Evolutionary conservation across 2,888 invertebrate genomes (phyloP).

Genomic region (Notodonta ziczac): DNA sequence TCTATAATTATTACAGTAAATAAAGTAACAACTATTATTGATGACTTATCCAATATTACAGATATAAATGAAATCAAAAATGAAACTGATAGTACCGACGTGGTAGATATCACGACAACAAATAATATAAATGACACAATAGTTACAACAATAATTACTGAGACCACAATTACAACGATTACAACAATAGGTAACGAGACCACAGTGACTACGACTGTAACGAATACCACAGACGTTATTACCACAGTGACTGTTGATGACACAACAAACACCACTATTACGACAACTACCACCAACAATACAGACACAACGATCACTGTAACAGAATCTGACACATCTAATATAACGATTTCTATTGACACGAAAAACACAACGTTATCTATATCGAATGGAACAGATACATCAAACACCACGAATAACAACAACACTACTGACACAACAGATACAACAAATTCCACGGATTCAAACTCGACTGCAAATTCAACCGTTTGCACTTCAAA

Average conservation of each 20-base stretch:
- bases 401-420: constrained; percentile 6
- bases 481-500: constrained; percentile 10
- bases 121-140: constrained; percentile 19
- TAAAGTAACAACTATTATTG: constrained; percentile 22
- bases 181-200: constrained; percentile 25
- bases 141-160: constrained; percentile 23
- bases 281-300: constrained; percentile 13
- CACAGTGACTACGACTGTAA: constrained; percentile 14
- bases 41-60: constrained; percentile 28
- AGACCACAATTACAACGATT: constrained; percentile 25
- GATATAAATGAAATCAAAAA: constrained; percentile 23
- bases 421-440: background rate
- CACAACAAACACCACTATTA: constrained; percentile 9
- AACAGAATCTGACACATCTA: constrained; percentile 14
- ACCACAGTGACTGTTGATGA: constrained; percentile 26
- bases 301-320: constrained; percentile 16
- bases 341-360: constrained; percentile 15
- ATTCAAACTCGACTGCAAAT: constrained; percentile 12
- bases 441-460: background rate
- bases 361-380: constrained; percentile 23
- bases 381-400: constrained; percentile 3
- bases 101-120: constrained; percentile 18
- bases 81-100: constrained; percentile 22
- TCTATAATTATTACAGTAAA: constrained; percentile 26
- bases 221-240: constrained; percentile 34